Evolutionary conservation across 2,888 invertebrate genomes (phyloP).

Genomic region (Bursaphelenchus okinawaensis): DNA sequence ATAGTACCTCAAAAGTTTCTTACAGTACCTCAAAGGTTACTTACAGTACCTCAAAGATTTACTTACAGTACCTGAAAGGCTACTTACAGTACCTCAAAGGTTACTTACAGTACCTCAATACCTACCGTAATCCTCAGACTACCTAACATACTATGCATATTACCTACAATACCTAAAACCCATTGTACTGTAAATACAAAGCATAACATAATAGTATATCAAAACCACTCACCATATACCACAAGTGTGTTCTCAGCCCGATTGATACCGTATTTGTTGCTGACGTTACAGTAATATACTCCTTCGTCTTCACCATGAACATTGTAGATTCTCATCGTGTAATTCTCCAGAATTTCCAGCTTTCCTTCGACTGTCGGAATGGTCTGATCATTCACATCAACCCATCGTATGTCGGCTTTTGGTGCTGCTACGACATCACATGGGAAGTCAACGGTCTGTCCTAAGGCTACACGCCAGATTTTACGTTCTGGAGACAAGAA

Average conservation of each 20-base stretch:
- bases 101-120: no score
- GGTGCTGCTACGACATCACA: conserved; percentile 58
- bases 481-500: conserved; percentile 50
- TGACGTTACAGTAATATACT: conserved; percentile 57
- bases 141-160: no score
- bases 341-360: conserved; percentile 45
- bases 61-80: no score
- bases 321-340: conserved; percentile 52
- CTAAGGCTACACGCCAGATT: conserved; percentile 43
- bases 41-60: no score
- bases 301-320: conserved; percentile 51
- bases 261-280: conserved; percentile 57
- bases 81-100: no score
- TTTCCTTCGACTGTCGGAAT: conserved; percentile 34
- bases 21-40: no score
- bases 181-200: background rate
- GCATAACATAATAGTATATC: background rate
- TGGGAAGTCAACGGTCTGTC: conserved; percentile 40
- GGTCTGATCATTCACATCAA: conserved; percentile 46
- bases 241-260: conserved; percentile 50
- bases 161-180: no score
- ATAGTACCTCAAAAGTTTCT: no score
- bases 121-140: conserved; percentile 1
- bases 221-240: conserved; percentile 49
- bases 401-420: conserved; percentile 50